These are phyloP conservation scores for Leucosticte australis DNA, from an alignment of 2,113 vertebrate genomes.

Conservation along the genomic window DNA sequence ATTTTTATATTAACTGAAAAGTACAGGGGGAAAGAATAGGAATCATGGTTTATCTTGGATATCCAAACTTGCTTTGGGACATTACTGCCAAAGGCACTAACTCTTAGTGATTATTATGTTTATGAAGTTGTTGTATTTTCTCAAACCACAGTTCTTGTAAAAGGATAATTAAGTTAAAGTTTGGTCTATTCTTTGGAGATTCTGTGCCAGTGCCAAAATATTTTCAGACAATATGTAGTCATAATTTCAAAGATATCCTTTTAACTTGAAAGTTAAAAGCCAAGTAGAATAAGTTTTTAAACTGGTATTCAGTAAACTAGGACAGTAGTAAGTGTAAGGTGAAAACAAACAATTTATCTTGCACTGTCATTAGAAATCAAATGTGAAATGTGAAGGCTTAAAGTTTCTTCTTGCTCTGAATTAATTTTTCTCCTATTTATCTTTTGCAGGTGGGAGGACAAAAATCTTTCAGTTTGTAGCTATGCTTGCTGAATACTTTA, in stretches of 20 bases:
- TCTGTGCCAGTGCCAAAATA: slow-evolving; percentile 26
- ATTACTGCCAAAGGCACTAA: slow-evolving; percentile 41
- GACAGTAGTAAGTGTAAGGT: background rate
- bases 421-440: background rate
- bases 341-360: background rate
- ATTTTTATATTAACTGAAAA: slow-evolving; percentile 15
- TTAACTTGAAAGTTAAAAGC: background rate
- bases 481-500: background rate
- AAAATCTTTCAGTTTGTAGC: background rate
- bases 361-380: background rate
- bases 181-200: slow-evolving; percentile 29
- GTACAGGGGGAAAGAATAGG: background rate
- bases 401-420: background rate
- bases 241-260: slow-evolving; percentile 21
- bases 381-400: background rate
- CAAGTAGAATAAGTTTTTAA: background rate
- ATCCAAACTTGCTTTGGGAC: slow-evolving; percentile 32
- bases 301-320: background rate
- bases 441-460: background rate
- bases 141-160: slow-evolving; percentile 58
- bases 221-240: background rate
- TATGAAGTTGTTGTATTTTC: slow-evolving; percentile 49
- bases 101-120: slow-evolving; percentile 28
- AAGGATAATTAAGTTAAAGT: slow-evolving; percentile 48
- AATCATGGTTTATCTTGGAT: slow-evolving; percentile 51